Conservation (phyloP, 2,888 invertebrate genomes). For the Daptonema setosum region DNA sequence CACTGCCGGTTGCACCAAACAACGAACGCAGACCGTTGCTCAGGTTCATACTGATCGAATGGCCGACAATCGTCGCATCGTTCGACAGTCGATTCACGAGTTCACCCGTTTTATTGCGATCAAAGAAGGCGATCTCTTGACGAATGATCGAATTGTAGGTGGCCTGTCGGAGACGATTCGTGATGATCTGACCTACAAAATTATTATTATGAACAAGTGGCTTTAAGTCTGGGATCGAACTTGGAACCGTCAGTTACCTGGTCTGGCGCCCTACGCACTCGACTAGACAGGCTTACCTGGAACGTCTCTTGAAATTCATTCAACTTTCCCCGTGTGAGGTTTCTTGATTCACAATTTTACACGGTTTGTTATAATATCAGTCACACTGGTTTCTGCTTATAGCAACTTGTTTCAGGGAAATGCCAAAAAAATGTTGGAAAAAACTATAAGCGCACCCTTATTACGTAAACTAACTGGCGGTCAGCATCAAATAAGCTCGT, state of each 20-base stretch:
- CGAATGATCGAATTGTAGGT: constrained; percentile 16
- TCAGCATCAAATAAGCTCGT: constrained; percentile 69
- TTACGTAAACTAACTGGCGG: constrained; percentile 40
- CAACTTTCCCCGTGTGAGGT: too few species aligned
- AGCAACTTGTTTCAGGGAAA: too few species aligned
- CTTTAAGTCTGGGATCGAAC: too few species aligned
- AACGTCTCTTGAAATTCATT: too few species aligned
- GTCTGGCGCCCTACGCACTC: too few species aligned
- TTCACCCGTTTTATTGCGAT: constrained; percentile 35
- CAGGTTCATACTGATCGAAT: constrained; percentile 67
- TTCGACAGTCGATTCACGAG: constrained; percentile 65
- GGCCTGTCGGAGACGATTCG: constrained; percentile 15
- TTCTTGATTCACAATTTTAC: too few species aligned
- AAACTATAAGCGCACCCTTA: not conserved
- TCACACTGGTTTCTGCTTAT: too few species aligned
- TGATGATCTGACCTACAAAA: constrained; percentile 52
- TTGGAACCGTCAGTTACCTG: too few species aligned
- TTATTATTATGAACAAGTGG: not conserved
- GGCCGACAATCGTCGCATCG: constrained; percentile 67
- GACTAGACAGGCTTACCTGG: too few species aligned
- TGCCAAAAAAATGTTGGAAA: not conserved
- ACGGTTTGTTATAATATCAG: too few species aligned
- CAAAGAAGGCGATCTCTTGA: constrained; percentile 22
- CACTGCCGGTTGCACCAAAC: constrained; percentile 60
- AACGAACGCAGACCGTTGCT: constrained; percentile 69